Evolutionary conservation across 2,797 vertebrate species (phyloP), one percentile per base, ranked within the genome.

Genomic region (Sebastes taczanowskii): DNA sequence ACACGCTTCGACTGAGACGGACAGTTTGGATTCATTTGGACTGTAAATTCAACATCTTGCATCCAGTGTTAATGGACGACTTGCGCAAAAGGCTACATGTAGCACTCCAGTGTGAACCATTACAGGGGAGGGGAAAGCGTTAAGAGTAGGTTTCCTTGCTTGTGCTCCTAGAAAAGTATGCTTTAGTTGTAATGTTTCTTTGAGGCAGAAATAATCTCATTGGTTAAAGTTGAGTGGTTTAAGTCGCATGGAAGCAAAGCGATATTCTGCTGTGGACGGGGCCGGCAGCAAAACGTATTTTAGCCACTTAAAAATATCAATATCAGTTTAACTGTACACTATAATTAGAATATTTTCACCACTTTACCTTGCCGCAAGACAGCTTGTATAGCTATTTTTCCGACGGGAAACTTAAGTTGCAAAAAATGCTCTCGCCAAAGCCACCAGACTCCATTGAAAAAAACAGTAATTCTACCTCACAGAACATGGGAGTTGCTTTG

Each of bases 31-130:
- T 78, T 72, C n/a, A 75, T 64, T 69, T 68, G 62, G 58, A 78
- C 29, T 71, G 49, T 70, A 76, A 35, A 35, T 69, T 77, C 62
- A 61, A 83, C 56, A 65, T 74, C 81, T 66, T 82, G 73, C 65
- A 62, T 82, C 82, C 74, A 71, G 81, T 74, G 67, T 87, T 73
- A 22, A 65, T 46, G 32, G 55, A 81, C 2, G 5, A 64, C 60
- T 55, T 73, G 32, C 56, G 74, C 76, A 65, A 42, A 71, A 87
- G 77, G 78, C 84, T 87, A 84, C 82, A 62, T 77, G 78, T 68
- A 80, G 58, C 53, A 70, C 32, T 84, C 68, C 85, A 70, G 63
- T 72, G 64, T 83, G 16, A 74, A 68, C 56, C 66, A 60, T 22
- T 58, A 55, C 14, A 30, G 58, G 6, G 38, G 22, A 58, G 9